phyloP scores from a whole-genome alignment of 2,888 invertebrate genomes.

The Papilio protenor region DNA sequence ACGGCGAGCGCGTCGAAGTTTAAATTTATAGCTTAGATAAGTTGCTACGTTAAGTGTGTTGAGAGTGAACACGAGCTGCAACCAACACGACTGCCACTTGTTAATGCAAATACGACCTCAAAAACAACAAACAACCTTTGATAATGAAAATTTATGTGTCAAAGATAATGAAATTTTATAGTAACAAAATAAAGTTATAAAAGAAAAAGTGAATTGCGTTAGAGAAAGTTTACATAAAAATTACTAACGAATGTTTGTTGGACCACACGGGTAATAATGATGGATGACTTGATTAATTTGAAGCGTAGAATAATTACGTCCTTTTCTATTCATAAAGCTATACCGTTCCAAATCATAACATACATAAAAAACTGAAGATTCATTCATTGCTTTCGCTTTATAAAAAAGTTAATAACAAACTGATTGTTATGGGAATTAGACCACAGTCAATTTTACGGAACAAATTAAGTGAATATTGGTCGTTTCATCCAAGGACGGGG shows the following conservation, averaged over 20 bases:
- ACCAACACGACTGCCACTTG: constrained; percentile 43
- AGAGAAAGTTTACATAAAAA: constrained; percentile 40
- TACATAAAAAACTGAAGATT: constrained; percentile 56
- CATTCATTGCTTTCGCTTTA: constrained; percentile 57
- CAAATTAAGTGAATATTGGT: not conserved
- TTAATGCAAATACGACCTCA: constrained; percentile 46
- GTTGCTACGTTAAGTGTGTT: constrained; percentile 47
- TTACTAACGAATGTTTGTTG: constrained; percentile 10
- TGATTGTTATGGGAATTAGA: constrained; percentile 40
- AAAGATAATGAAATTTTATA: constrained; percentile 32
- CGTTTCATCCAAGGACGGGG: not conserved
- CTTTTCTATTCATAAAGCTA: constrained; percentile 54
- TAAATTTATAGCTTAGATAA: constrained; percentile 59
- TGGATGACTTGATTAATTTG: constrained; percentile 63
- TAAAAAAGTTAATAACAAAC: constrained; percentile 47
- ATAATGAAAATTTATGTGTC: constrained; percentile 17
- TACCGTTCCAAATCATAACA: constrained; percentile 61
- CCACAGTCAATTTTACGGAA: not conserved
- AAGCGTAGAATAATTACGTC: constrained; percentile 58
- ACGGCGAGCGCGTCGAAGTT: constrained; percentile 59
- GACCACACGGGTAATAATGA: constrained; percentile 49
- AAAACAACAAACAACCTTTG: constrained; percentile 18
- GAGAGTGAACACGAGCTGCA: constrained; percentile 36
- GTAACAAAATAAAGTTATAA: constrained; percentile 29
- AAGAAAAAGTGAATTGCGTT: constrained; percentile 32